Percentiles rank a stretch among this genome's conserved stretches.
Conservation (phyloP, 2,113 vertebrate genomes). For the Rousettus leschenaultii region DNA sequence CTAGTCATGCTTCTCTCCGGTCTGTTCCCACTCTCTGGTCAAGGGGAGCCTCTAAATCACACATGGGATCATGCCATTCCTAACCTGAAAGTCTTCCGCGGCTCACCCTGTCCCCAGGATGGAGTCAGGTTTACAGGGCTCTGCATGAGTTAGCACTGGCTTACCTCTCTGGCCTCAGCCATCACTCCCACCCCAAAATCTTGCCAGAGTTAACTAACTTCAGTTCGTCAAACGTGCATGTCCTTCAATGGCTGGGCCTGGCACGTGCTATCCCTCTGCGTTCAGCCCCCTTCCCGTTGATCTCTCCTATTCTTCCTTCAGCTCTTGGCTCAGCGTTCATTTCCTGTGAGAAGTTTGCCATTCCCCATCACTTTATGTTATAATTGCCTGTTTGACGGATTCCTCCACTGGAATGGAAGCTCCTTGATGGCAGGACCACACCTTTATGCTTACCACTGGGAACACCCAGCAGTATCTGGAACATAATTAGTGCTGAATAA, state of each 20-base stretch:
- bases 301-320: background rate
- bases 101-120: background rate
- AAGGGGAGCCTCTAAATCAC: background rate
- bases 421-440: background rate
- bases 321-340: background rate
- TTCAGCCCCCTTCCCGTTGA: background rate
- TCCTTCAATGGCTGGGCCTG: background rate
- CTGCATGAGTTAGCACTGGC: too few relatives aligned
- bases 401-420: background rate
- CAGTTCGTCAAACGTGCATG: background rate
- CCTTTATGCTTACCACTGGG: background rate
- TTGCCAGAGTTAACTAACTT: background rate
- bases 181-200: background rate
- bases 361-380: too few relatives aligned
- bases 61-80: too few relatives aligned
- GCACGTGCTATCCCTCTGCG: background rate
- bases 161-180: background rate
- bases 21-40: background rate
- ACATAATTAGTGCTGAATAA: background rate
- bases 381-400: background rate
- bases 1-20: background rate
- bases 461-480: background rate
- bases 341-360: too few relatives aligned
- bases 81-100: background rate
- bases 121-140: background rate